A percentile compares a stretch with the other conserved stretches of the same genome.
Evolutionary conservation across 2,797 vertebrate species (phyloP).

Genomic region (Pseudochirops cupreus): DNA sequence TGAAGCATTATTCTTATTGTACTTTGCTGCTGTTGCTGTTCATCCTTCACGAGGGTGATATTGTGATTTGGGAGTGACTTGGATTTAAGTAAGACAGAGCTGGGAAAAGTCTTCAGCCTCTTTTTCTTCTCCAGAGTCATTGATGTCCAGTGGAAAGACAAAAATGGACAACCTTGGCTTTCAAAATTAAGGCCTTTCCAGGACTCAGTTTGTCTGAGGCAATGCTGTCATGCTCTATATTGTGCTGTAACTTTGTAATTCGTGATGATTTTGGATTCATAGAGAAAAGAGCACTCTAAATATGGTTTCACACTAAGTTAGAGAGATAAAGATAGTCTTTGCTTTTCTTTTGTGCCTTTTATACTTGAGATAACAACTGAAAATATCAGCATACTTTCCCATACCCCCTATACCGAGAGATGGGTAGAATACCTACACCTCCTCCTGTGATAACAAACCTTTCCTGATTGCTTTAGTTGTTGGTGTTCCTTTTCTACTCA

Average conservation of each 20-base stretch:
- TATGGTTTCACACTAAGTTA: background rate
- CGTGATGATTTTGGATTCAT: background rate
- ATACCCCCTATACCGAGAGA: background rate
- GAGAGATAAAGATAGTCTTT: background rate
- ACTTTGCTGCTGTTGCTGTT: background rate
- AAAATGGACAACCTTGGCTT: background rate
- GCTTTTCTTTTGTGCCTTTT: background rate
- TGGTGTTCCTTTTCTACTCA: background rate
- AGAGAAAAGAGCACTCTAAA: background rate
- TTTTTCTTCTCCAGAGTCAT: background rate
- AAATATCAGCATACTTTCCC: background rate
- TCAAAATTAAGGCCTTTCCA: background rate
- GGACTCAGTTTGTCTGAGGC: background rate
- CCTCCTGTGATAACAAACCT: background rate
- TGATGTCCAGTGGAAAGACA: background rate
- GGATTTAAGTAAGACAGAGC: background rate
- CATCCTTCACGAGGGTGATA: background rate
- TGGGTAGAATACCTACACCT: background rate
- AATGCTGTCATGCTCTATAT: background rate
- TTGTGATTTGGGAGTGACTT: background rate
- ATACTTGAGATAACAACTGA: background rate
- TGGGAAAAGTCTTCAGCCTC: background rate
- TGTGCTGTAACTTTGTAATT: background rate
- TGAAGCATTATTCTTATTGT: background rate
- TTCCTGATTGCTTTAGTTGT: background rate